Conservation (phyloP, 2,888 invertebrate genomes). For the Ichneumoninae sp. region DNA sequence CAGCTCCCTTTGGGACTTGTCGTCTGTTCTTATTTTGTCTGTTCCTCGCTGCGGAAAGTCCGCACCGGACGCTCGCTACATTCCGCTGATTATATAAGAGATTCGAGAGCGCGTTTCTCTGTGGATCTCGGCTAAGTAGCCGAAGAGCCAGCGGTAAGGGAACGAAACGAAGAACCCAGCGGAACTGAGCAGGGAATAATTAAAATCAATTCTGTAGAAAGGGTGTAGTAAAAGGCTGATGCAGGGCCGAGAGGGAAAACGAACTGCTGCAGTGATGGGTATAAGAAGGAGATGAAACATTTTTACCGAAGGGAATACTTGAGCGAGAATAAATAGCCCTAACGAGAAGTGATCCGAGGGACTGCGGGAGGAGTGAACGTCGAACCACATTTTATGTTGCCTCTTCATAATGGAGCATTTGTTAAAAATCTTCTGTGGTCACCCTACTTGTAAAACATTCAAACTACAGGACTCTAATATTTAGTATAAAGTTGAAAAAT, state of each 20-base stretch:
- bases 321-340: slow-evolving; percentile 78
- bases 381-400: slow-evolving; percentile 75
- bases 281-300: slow-evolving; percentile 13
- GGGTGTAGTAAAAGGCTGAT: slow-evolving; percentile 45
- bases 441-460: neutral
- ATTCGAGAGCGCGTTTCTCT: slow-evolving; percentile 40
- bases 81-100: slow-evolving; percentile 61
- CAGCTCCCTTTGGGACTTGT: slow-evolving; percentile 35
- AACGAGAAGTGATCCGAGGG: slow-evolving; percentile 79
- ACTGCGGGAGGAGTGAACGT: slow-evolving; percentile 74
- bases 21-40: slow-evolving; percentile 29
- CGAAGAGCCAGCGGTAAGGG: slow-evolving; percentile 35
- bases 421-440: neutral
- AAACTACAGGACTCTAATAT: neutral
- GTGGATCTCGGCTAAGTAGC: slow-evolving; percentile 52
- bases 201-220: slow-evolving; percentile 75
- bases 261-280: slow-evolving; percentile 31
- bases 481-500: neutral
- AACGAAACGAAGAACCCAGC: slow-evolving; percentile 41
- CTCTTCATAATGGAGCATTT: slow-evolving; percentile 56
- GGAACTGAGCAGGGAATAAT: slow-evolving; percentile 72
- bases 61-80: slow-evolving; percentile 49
- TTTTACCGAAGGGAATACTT: slow-evolving; percentile 45
- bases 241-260: slow-evolving; percentile 28
- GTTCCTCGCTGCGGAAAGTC: slow-evolving; percentile 31